phyloP scores from a whole-genome alignment of 2,113 vertebrate species.

The Hyperoodon ampullatus region DNA sequence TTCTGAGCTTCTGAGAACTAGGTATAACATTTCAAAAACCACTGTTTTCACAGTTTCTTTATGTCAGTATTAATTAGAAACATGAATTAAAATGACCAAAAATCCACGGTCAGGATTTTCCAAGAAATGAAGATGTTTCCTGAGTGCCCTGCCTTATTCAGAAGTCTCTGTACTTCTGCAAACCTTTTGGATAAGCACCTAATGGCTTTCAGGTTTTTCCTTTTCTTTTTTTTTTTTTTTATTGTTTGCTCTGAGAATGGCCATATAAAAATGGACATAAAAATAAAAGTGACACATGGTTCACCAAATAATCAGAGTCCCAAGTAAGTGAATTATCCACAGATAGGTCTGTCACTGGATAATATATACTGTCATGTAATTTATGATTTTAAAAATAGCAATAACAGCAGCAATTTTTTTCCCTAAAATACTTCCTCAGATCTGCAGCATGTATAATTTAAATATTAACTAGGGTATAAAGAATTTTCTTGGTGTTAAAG shows the following conservation, averaged over 20 bases:
- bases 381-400: background rate
- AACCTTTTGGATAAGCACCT: background rate
- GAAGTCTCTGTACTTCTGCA: background rate
- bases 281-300: background rate
- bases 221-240: background rate
- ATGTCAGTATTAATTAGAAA: slow-evolving; percentile 62
- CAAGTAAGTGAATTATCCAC: background rate
- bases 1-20: background rate
- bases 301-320: background rate
- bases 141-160: background rate
- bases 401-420: background rate
- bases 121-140: background rate
- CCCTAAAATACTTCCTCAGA: background rate
- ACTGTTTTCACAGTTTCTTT: slow-evolving; percentile 62
- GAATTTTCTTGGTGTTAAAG: background rate
- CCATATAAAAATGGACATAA: background rate
- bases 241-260: background rate
- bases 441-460: background rate
- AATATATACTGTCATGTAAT: background rate
- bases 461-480: background rate
- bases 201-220: background rate
- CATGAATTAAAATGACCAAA: slow-evolving; percentile 55
- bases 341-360: background rate
- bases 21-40: slow-evolving; percentile 26
- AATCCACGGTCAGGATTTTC: slow-evolving; percentile 50